phyloP scores from a whole-genome alignment of 1,140 invertebrate species.

The Drosophila mayri region DNA sequence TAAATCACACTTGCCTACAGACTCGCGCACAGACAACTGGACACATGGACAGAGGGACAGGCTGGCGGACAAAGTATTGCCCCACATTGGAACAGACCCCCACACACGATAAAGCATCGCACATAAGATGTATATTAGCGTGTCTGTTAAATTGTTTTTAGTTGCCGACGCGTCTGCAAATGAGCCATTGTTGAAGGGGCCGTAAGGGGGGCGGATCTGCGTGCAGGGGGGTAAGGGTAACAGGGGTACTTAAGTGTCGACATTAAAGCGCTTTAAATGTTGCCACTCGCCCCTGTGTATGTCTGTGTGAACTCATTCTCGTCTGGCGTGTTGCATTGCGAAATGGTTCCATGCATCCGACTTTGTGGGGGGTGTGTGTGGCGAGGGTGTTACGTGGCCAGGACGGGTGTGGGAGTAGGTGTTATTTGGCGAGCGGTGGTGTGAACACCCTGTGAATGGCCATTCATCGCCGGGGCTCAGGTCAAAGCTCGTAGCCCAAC shows the following conservation, averaged over 20 bases:
- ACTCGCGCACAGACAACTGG: background rate
- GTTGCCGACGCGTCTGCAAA: conserved; percentile 76
- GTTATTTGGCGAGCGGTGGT: conserved; percentile 13
- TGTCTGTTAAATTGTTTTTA: conserved; percentile 76
- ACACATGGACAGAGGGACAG: background rate
- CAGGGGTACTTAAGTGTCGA: conserved; percentile 42
- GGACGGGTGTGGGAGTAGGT: conserved; percentile 8
- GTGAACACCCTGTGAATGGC: conserved; percentile 32
- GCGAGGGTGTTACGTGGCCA: conserved; percentile 7
- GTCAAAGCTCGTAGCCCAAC: conserved; percentile 20
- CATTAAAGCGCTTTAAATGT: conserved; percentile 71
- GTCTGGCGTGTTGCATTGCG: conserved; percentile 50
- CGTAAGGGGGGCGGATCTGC: background rate
- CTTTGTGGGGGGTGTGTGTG: conserved; percentile 6
- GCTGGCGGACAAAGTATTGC: conserved; percentile 16
- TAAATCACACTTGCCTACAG: conserved; percentile 70
- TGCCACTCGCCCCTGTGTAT: conserved; percentile 30
- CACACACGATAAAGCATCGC: conserved; percentile 39
- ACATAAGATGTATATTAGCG: conserved; percentile 73
- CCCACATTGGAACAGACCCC: conserved; percentile 39
- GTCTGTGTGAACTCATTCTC: conserved; percentile 29
- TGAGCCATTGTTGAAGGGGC: conserved; percentile 67
- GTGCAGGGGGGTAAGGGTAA: background rate
- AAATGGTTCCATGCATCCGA: conserved; percentile 53
- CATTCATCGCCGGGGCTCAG: conserved; percentile 15